Percentiles rank a stretch among this genome's conserved stretches.
These are phyloP conservation scores for Ammodytes dubius DNA, from an alignment of 2,113 vertebrate species.

Conservation along the genomic window DNA sequence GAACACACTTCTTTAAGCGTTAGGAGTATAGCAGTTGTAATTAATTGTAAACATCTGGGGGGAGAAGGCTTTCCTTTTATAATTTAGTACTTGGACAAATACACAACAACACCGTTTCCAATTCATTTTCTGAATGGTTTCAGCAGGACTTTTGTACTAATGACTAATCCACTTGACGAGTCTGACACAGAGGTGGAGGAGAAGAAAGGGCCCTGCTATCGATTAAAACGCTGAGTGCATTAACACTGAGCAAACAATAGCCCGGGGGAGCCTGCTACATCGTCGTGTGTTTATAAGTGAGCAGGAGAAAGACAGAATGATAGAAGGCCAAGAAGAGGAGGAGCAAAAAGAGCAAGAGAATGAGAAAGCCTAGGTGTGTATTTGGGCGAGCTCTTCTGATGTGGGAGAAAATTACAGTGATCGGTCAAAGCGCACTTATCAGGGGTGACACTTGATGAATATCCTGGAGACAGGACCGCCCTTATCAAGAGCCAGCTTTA, in stretches of 20 bases:
- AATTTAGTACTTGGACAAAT: conserved; percentile 57
- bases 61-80: conserved; percentile 42
- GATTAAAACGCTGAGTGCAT: conserved; percentile 75
- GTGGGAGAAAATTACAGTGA: conserved; percentile 70
- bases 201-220: conserved; percentile 59
- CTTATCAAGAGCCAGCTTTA: conserved; percentile 80
- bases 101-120: conserved; percentile 42
- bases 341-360: conserved; percentile 32
- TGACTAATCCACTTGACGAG: conserved; percentile 69
- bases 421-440: conserved; percentile 75
- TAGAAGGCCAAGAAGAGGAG: neutral
- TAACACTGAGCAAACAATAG: conserved; percentile 70
- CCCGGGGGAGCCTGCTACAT: conserved; percentile 43
- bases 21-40: conserved; percentile 42
- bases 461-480: conserved; percentile 75
- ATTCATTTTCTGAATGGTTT: conserved; percentile 59
- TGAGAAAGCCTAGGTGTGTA: conserved; percentile 40
- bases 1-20: neutral
- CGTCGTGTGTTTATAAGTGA: conserved; percentile 21
- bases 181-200: conserved; percentile 47
- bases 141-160: conserved; percentile 64
- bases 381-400: conserved; percentile 45
- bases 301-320: conserved; percentile 8
- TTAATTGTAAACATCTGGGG: conserved; percentile 62
- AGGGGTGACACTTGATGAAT: conserved; percentile 78